Base-by-base conservation (phyloP, 2,888 invertebrate genomes). In the Anoncus sp. region DNA sequence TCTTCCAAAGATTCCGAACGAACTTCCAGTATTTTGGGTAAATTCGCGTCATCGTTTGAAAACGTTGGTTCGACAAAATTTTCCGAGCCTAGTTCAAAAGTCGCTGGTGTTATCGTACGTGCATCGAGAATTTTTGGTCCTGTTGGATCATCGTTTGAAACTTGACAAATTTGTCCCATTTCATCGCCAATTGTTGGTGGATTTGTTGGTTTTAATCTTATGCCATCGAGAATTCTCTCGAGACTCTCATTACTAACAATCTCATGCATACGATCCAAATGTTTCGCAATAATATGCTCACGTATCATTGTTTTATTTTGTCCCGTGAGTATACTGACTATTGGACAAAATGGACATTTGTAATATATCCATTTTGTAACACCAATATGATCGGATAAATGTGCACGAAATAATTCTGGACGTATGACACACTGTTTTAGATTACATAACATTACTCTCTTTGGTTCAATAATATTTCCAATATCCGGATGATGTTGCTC, bases 71-170 rank as follows among this genome's bases (percentile, higher is more conserved):
- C 77, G 1, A 77, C 75, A 2, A 31, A 24, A 16, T 31, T 74
- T 5, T 81, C 74, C 2, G 82, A 40, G 12, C 79, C 84, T 9
- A 75, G 78, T 45, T 88, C 88, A 20, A 89, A 89, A 7, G 81
- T 79, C 59, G 87, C 86, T 0, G 85, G 81, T 1, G 87, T 75
- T 18, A 89, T 88, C 0, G 88, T 88, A 35, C 84, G 80, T 9
- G 88, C 75, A 67, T 85, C 85, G 3, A 89, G 74, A 12, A 89
- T 89, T 62, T 82, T 88, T 3, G 88, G 88, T 14, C 60, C 72
- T 2, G 51, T 73, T 12, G 76, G 22, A 14, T 79, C 65, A 1
- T n/a, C 49, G 35, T 70, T 73, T 3, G 31, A 45, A 24, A 77
- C 71, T 35, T 62, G 47, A 3, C 35, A 43, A 16, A 72, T 57